A percentile compares a stretch with the other conserved stretches of the same genome.
These are phyloP conservation scores for Anguilla japonica DNA, from an alignment of 2,113 vertebrate genomes.

Conservation along the genomic window DNA sequence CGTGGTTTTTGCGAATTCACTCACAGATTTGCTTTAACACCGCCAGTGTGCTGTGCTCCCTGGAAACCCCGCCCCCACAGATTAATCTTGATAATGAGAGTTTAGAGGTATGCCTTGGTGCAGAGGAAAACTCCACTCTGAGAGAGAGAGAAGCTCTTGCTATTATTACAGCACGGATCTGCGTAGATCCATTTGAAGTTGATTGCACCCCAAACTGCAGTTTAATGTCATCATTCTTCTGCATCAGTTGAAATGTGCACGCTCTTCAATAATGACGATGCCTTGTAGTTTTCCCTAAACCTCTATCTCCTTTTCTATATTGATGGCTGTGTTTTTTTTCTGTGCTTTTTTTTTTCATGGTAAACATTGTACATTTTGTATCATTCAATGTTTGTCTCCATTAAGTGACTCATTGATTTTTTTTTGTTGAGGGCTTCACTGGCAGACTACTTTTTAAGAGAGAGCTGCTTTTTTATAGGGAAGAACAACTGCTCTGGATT, in stretches of 20 bases:
- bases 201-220: neutral
- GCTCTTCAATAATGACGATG: neutral
- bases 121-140: neutral
- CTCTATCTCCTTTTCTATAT: too few relatives aligned
- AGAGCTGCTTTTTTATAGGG: neutral
- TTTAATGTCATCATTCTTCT: neutral
- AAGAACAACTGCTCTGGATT: neutral
- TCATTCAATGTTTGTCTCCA: neutral
- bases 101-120: neutral
- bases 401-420: neutral
- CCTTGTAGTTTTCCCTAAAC: too few relatives aligned
- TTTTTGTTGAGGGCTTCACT: neutral
- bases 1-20: neutral
- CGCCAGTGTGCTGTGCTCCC: neutral
- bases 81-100: too few relatives aligned
- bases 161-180: too few relatives aligned
- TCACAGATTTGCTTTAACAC: neutral
- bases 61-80: neutral
- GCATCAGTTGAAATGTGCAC: neutral
- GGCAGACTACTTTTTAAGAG: neutral
- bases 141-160: too few relatives aligned
- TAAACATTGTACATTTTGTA: neutral
- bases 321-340: neutral
- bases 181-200: neutral
- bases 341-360: neutral